Evolutionary conservation across 37 sponge, comb jelly and placozoan genomes (phyloP).

Genomic region (Spongia lamella): DNA sequence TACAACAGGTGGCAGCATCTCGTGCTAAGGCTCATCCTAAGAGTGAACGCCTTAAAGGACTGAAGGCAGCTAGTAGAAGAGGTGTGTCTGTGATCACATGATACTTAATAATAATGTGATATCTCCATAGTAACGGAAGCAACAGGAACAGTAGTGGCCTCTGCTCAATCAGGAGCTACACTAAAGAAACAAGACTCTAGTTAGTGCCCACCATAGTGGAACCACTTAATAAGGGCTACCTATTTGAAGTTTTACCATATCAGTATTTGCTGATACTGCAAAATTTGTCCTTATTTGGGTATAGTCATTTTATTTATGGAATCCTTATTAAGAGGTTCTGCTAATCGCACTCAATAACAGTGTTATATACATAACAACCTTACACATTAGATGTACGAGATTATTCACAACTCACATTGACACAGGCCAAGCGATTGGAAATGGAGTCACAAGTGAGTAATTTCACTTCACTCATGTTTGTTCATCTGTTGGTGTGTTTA

Average conservation of each 20-base stretch:
- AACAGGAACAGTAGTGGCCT: slow-evolving; percentile 90
- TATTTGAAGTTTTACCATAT: too few relatives aligned
- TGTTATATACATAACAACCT: too few relatives aligned
- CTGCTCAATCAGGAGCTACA: slow-evolving; percentile 71
- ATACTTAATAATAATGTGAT: neutral
- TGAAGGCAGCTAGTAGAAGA: slow-evolving; percentile 78
- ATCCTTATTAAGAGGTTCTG: too few relatives aligned
- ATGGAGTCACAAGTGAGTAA: slow-evolving; percentile 89
- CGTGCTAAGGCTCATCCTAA: slow-evolving; percentile 86
- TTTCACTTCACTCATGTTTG: neutral
- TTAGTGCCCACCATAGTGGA: too few relatives aligned
- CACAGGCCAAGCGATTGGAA: slow-evolving; percentile 90
- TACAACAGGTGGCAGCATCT: slow-evolving; percentile 87
- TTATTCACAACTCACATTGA: slow-evolving; percentile 77
- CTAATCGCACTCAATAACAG: too few relatives aligned
- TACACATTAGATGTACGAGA: too few relatives aligned
- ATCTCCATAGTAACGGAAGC: slow-evolving; percentile 70
- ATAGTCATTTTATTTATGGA: too few relatives aligned
- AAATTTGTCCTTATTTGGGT: too few relatives aligned
- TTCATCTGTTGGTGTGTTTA: slow-evolving; percentile 3
- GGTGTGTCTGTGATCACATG: slow-evolving; percentile 29
- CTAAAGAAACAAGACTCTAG: slow-evolving; percentile 1
- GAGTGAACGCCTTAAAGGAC: slow-evolving; percentile 68
- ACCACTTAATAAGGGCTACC: too few relatives aligned
- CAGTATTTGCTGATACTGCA: too few relatives aligned